Conservation (phyloP, 2,888 invertebrate species). For the Stegophylla sp. region DNA sequence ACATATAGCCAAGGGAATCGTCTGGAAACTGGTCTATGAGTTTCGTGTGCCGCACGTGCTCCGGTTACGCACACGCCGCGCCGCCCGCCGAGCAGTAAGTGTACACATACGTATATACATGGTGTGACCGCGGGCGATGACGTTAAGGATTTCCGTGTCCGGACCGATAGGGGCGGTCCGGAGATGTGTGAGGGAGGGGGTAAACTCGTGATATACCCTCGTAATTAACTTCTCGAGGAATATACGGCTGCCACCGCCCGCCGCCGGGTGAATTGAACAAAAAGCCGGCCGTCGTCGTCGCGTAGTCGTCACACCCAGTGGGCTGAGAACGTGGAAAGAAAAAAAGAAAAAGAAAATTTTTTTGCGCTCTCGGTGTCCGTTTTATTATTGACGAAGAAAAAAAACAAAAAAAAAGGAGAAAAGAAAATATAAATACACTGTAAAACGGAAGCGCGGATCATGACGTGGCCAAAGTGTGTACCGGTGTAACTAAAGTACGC, state of each 20-base stretch:
- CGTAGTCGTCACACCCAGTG: conserved; percentile 26
- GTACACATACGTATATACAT: not conserved
- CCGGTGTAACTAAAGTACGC: not conserved
- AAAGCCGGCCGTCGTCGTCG: conserved; percentile 4
- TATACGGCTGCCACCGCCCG: not conserved
- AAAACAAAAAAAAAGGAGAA: not conserved
- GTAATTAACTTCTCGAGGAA: conserved; percentile 33
- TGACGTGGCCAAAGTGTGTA: conserved; percentile 22
- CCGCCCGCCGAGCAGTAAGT: too few relatives aligned
- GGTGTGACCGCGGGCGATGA: conserved; percentile 13
- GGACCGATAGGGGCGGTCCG: too few relatives aligned
- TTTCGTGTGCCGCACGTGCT: too few relatives aligned
- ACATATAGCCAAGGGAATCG: not conserved
- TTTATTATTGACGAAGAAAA: conserved; percentile 12
- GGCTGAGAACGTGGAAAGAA: conserved; percentile 17
- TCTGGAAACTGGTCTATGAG: not conserved
- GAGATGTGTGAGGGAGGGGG: not conserved
- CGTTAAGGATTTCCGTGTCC: not conserved
- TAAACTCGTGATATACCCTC: conserved; percentile 4
- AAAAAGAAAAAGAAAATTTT: conserved; percentile 13
- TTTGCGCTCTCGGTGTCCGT: not conserved
- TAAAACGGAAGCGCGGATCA: conserved; percentile 14
- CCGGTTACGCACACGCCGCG: too few relatives aligned
- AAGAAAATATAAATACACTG: not conserved
- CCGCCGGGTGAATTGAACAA: conserved; percentile 42